phyloP scores from a whole-genome alignment of 1,140 invertebrate genomes.

The Sitodiplosis mosellana region DNA sequence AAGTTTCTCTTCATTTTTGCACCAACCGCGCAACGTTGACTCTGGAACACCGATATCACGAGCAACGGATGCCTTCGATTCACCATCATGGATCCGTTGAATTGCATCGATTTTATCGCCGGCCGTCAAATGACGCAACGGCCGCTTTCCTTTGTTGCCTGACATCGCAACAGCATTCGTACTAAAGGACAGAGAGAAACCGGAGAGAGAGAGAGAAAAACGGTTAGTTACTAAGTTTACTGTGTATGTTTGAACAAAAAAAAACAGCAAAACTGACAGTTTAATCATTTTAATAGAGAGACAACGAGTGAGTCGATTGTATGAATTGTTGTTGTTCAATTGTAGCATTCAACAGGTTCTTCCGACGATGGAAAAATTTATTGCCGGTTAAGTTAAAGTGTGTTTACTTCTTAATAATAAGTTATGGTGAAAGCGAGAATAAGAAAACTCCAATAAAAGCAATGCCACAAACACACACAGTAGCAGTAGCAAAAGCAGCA shows the following conservation, averaged over 20 bases:
- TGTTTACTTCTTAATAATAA: too few relatives aligned
- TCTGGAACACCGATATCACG: constrained; percentile 65
- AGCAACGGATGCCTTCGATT: constrained; percentile 64
- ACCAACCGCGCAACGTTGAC: constrained; percentile 65
- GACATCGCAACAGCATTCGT: constrained; percentile 10
- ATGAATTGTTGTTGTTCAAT: too few relatives aligned
- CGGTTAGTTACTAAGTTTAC: background rate
- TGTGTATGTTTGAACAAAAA: background rate
- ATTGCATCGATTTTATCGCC: constrained; percentile 62
- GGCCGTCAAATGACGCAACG: constrained; percentile 45
- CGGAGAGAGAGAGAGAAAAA: background rate
- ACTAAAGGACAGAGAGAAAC: background rate
- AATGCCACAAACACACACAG: too few relatives aligned
- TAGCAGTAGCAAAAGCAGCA: too few relatives aligned
- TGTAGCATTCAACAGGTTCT: too few relatives aligned
- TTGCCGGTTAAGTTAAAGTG: too few relatives aligned
- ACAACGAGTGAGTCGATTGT: too few relatives aligned
- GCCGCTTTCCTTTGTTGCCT: constrained; percentile 43
- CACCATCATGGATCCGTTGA: constrained; percentile 56
- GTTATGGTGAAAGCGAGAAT: too few relatives aligned
- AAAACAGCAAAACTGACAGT: background rate
- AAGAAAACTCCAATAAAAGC: too few relatives aligned
- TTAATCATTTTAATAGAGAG: background rate
- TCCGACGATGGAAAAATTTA: too few relatives aligned
- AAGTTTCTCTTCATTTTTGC: constrained; percentile 63